These are phyloP conservation scores for Silurus asotus DNA, from an alignment of 2,113 vertebrate species.

Conservation along the genomic window DNA sequence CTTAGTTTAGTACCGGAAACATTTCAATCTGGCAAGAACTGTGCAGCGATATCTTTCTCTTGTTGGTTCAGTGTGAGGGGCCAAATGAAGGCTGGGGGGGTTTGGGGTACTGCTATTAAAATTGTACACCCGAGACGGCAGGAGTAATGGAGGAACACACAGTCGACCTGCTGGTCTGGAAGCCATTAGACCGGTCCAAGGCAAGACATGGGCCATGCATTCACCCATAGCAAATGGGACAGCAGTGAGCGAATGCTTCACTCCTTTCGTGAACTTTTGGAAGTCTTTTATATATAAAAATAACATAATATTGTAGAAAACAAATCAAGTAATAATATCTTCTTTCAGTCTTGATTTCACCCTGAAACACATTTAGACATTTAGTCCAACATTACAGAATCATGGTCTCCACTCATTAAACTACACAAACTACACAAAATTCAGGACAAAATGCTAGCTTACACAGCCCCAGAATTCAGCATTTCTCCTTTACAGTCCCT, in stretches of 20 bases:
- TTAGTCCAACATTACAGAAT: not conserved
- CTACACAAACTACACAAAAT: not conserved
- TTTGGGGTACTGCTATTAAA: slow-evolving; percentile 35
- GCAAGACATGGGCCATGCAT: slow-evolving; percentile 20
- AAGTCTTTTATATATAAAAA: not conserved
- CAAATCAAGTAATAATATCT: not conserved
- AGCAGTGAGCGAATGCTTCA: not conserved
- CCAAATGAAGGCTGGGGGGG: slow-evolving; percentile 19
- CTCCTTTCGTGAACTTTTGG: not conserved
- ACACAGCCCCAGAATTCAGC: not conserved
- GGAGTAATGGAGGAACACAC: slow-evolving; percentile 35
- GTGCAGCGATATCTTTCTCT: slow-evolving; percentile 18
- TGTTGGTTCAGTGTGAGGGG: not conserved
- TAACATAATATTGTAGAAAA: not conserved
- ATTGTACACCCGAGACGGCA: slow-evolving; percentile 23
- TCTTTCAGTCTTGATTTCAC: not conserved
- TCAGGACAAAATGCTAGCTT: slow-evolving; percentile 35
- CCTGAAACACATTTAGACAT: not conserved
- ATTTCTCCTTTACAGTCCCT: slow-evolving; percentile 36
- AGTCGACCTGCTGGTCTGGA: slow-evolving; percentile 45
- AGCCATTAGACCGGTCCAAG: slow-evolving; percentile 41
- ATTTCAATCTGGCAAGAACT: slow-evolving; percentile 12
- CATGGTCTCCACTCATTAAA: slow-evolving; percentile 20
- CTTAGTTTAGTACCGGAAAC: slow-evolving; percentile 10
- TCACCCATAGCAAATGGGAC: not conserved